These are phyloP conservation scores for Patiria pectinifera DNA, from an alignment of 53 echinoderm and acorn worm genomes.

Conservation along the genomic window DNA sequence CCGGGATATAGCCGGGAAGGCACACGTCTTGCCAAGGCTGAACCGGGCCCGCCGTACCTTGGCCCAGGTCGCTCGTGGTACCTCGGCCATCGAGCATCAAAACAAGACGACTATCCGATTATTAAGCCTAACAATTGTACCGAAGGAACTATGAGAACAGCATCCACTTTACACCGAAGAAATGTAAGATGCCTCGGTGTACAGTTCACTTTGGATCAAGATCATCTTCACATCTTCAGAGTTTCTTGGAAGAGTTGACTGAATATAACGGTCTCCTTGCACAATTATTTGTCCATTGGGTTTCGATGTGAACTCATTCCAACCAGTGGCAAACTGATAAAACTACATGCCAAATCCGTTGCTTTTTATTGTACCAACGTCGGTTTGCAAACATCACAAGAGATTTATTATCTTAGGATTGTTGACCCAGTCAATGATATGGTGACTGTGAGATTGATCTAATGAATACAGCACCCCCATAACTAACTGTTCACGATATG, in stretches of 20 bases:
- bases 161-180: no score
- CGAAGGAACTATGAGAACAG: no score
- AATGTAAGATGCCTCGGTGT: not conserved
- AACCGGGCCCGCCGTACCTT: constrained; percentile 18
- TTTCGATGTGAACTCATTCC: not conserved
- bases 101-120: no score
- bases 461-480: not conserved
- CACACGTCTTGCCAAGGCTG: not conserved
- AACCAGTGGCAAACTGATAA: not conserved
- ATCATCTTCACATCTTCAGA: not conserved
- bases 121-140: no score
- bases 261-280: not conserved
- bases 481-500: not conserved
- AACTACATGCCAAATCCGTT: not conserved
- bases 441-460: not conserved
- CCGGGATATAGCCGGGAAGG: constrained; percentile 6
- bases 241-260: not conserved
- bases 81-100: constrained; percentile 15
- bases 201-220: not conserved
- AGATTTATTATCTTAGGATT: constrained; percentile 23
- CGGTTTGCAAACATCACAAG: not conserved
- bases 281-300: not conserved
- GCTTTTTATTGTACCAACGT: not conserved
- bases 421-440: constrained; percentile 37
- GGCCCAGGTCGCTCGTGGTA: constrained; percentile 1